phyloP scores from a whole-genome alignment of 2,113 vertebrate species.

The Pangasianodon gigas region DNA sequence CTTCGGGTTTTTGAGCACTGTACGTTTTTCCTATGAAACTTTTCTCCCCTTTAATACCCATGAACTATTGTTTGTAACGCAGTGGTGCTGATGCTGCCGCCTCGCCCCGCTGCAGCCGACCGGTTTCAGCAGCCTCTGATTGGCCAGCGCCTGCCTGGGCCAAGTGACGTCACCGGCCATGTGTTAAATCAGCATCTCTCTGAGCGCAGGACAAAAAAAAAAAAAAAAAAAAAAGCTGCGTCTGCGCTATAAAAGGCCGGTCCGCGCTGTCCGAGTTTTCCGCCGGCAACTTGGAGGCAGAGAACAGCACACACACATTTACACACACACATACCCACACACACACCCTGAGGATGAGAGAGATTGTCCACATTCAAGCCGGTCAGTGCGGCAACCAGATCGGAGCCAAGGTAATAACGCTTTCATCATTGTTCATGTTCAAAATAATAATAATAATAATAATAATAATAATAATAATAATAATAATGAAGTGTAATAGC shows the following conservation, averaged over 20 bases:
- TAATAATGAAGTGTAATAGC: neutral
- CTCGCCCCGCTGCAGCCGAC: neutral
- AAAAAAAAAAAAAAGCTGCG: neutral
- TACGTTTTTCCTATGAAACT: neutral
- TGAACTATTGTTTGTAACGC: neutral
- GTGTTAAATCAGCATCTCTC: conserved; percentile 52
- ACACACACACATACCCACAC: neutral
- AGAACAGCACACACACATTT: neutral
- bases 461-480: conserved; percentile 11
- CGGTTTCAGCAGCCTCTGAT: conserved; percentile 42
- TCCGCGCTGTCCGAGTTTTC: conserved; percentile 33
- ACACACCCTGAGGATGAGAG: conserved; percentile 55
- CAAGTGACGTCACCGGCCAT: conserved; percentile 48
- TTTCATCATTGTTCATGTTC: neutral
- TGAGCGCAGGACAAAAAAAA: conserved; percentile 23
- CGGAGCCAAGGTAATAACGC: conserved; percentile 63
- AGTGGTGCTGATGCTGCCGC: conserved; percentile 44
- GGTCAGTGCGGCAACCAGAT: conserved; percentile 68
- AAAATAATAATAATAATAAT: conserved; percentile 6
- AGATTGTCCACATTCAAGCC: conserved; percentile 65
- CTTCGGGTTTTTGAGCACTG: neutral
- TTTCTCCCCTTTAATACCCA: neutral
- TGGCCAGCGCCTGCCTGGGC: conserved; percentile 40
- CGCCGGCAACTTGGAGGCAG: conserved; percentile 29
- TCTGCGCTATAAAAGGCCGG: conserved; percentile 52